Conservation (phyloP, 2,888 invertebrate species). For the Polydrusus pterygomalis region DNA sequence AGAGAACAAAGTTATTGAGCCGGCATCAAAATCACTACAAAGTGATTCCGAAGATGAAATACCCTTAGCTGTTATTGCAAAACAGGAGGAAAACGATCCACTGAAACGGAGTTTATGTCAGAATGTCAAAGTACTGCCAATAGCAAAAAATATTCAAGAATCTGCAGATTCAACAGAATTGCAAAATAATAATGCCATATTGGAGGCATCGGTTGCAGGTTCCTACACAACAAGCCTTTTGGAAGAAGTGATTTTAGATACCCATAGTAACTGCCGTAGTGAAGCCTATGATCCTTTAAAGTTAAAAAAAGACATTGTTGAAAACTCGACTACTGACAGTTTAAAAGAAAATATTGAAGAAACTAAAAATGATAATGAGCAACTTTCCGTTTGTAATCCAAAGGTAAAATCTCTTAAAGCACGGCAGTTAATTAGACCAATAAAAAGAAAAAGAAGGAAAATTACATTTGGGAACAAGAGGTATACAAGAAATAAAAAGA, state of each 20-base stretch:
- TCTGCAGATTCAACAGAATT: not conserved
- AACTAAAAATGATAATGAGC: slow-evolving; percentile 1
- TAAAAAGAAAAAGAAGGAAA: slow-evolving; percentile 27
- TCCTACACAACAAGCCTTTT: not conserved
- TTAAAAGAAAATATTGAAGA: slow-evolving; percentile 48
- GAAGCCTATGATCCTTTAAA: not conserved
- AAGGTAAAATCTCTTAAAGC: slow-evolving; percentile 4
- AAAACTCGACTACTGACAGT: slow-evolving; percentile 45
- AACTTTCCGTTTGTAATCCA: not conserved
- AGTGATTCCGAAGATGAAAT: slow-evolving; percentile 60
- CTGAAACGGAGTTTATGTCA: slow-evolving; percentile 10
- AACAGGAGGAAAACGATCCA: slow-evolving; percentile 20
- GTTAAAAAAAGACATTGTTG: slow-evolving; percentile 29
- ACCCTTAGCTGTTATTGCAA: slow-evolving; percentile 56
- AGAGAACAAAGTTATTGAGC: slow-evolving; percentile 61
- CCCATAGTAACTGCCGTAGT: not conserved
- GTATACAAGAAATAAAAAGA: slow-evolving; percentile 3
- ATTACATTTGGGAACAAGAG: slow-evolving; percentile 8
- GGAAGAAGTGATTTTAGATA: not conserved
- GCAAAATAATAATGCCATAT: not conserved
- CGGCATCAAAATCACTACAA: not conserved
- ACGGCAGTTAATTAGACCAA: slow-evolving; percentile 15
- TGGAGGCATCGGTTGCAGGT: not conserved
- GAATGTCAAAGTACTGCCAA: not conserved
- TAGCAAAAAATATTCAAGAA: slow-evolving; percentile 1